Evolutionary conservation across 2,797 vertebrate genomes (phyloP), one percentile per base, ranked within the genome.

Genomic region (Syngnathus rostellatus): DNA sequence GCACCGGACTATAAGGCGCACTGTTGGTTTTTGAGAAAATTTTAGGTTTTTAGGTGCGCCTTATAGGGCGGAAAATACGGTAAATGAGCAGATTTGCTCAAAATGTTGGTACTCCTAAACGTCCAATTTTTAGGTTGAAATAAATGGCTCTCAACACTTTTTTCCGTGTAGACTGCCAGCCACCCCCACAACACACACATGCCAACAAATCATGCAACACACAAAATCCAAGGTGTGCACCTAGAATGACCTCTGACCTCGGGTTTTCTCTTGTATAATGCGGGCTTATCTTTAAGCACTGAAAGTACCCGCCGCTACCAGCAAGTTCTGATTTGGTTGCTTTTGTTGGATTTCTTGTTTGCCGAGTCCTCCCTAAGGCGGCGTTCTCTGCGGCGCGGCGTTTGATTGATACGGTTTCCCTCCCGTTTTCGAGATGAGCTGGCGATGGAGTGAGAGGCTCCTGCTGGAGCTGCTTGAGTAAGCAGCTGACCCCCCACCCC

Each of bases 351-450:
- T 80, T 85, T 80, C 82, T 80, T 68, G 58, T 76, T 65, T 81
- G 72, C 68, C 54, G 80, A 77, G 75, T 83, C 75, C 73, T 62
- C 74, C 84, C 70, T 45, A 39, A 71, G 77, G 77, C 25, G 14
- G 68, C 62, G 67, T 68, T 82, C 75, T 75, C 76, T 11, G 75
- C 68, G 70, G 80, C 8, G 51, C 59, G 64, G 73, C 62, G 73
- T 84, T 81, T 88, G 83, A 86, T 84, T 80, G 79, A 88, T 88
- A 79, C 74, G 66, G 75, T 75, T 67, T 72, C 69, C 75, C 76
- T 75, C 66, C 1, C 43, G 0, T 80, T 31, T 31, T 31, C 73
- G 69, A 45, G 74, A 73, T 68, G 72, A 77, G 77, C 81, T 85
- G 72, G 81, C 80, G 74, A 86, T 84, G 74, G 81, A 82, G 77